Conservation (phyloP, 2,888 invertebrate genomes). For the Cosmia trapezina region DNA sequence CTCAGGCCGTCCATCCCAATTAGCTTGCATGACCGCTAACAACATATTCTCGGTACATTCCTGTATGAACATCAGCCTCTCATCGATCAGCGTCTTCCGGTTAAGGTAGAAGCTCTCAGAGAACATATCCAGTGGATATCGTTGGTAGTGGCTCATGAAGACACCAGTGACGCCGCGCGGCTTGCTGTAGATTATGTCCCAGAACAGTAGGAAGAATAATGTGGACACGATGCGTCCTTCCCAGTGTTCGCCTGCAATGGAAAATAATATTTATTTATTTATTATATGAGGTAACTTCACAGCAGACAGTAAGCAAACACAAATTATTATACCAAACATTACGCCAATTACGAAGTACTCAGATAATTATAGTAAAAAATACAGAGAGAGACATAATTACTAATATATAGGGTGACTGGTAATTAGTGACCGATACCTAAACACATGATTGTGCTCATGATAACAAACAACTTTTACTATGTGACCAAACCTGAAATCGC, state of each 20-base stretch:
- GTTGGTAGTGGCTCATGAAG: constrained; percentile 92
- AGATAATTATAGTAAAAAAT: no score
- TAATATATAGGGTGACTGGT: no score
- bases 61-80: constrained; percentile 51
- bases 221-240: constrained; percentile 92
- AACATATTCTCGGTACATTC: constrained; percentile 82
- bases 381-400: no score
- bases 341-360: no score
- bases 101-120: constrained; percentile 92
- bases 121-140: constrained; percentile 93
- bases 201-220: constrained; percentile 93
- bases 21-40: constrained; percentile 80
- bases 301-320: no score
- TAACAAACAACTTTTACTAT: no score
- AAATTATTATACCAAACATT: no score
- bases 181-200: constrained; percentile 93
- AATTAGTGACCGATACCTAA: no score
- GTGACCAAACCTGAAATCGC: no score
- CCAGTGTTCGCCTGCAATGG: constrained; percentile 91
- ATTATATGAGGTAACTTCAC: no score
- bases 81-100: constrained; percentile 91
- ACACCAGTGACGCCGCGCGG: constrained; percentile 87
- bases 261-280: no score
- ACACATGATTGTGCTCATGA: no score
- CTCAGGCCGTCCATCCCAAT: constrained; percentile 86